phyloP scores from a whole-genome alignment of 2,113 vertebrate species.

The Ellobius talpinus region DNA sequence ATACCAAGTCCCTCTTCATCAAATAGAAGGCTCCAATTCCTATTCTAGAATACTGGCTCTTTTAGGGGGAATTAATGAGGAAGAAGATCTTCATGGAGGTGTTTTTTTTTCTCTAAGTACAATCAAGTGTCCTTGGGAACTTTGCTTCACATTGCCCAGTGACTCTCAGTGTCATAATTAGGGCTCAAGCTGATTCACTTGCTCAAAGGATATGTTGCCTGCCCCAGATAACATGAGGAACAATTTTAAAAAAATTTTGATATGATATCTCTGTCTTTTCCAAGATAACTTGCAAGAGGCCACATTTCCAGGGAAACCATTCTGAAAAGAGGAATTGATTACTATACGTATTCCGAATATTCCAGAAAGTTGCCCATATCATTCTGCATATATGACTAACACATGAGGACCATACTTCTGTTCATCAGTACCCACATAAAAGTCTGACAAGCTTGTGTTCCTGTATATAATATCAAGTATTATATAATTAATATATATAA shows the following conservation, averaged over 20 bases:
- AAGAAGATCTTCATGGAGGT: background rate
- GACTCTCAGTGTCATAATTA: background rate
- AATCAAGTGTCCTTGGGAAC: background rate
- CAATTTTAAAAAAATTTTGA: background rate
- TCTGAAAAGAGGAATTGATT: background rate
- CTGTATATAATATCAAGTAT: too few species aligned
- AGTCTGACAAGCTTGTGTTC: too few species aligned
- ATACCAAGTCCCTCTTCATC: background rate
- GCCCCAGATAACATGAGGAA: background rate
- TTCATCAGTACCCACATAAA: too few species aligned
- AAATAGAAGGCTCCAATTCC: background rate
- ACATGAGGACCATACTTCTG: too few species aligned
- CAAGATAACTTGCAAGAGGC: background rate
- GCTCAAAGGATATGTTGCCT: background rate
- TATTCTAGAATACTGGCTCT: background rate
- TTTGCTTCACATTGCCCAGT: background rate
- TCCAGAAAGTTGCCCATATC: background rate
- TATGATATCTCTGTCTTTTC: background rate
- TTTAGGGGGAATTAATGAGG: background rate
- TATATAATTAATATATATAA: too few species aligned
- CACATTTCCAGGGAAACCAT: background rate
- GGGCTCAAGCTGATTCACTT: background rate
- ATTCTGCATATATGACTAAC: background rate
- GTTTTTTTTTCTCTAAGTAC: background rate
- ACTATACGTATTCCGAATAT: too few species aligned